Evolutionary conservation across 2,797 vertebrate genomes (phyloP).

Genomic region (Halcyon badia): DNA sequence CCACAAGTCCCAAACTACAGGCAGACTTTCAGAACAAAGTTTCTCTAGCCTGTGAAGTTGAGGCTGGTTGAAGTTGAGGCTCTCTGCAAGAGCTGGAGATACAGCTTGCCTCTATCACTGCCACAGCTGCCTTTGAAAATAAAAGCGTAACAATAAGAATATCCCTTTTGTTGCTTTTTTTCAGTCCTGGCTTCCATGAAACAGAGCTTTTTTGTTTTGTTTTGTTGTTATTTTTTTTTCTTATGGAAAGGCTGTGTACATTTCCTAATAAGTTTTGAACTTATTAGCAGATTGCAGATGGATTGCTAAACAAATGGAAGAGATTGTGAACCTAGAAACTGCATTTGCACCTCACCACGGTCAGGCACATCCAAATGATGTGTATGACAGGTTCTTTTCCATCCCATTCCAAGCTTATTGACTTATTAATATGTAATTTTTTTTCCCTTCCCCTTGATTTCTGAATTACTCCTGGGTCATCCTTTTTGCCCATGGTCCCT

Average conservation of each 20-base stretch:
- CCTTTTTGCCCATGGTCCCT: not conserved
- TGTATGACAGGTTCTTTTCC: not conserved
- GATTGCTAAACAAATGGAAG: not conserved
- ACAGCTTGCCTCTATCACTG: not conserved
- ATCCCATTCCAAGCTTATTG: not conserved
- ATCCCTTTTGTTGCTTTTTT: not conserved
- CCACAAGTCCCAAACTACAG: not conserved
- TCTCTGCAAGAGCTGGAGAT: not conserved
- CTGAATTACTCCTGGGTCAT: not conserved
- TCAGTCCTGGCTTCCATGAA: not conserved
- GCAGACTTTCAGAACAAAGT: not conserved
- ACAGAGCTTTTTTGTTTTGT: rapidly evolving
- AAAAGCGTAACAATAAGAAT: not conserved
- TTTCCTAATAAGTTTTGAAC: not conserved
- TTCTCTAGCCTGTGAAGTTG: not conserved
- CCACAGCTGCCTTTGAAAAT: not conserved
- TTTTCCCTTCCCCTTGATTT: not conserved
- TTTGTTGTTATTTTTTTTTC: too few relatives aligned
- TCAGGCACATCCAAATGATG: not conserved
- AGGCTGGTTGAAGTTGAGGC: not conserved
- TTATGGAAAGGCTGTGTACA: not conserved
- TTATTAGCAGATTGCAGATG: not conserved
- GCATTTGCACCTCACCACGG: not conserved
- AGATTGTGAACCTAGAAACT: not conserved
- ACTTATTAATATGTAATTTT: not conserved